Conservation (phyloP, 2,113 vertebrate genomes). For the Penelope pileata region DNA sequence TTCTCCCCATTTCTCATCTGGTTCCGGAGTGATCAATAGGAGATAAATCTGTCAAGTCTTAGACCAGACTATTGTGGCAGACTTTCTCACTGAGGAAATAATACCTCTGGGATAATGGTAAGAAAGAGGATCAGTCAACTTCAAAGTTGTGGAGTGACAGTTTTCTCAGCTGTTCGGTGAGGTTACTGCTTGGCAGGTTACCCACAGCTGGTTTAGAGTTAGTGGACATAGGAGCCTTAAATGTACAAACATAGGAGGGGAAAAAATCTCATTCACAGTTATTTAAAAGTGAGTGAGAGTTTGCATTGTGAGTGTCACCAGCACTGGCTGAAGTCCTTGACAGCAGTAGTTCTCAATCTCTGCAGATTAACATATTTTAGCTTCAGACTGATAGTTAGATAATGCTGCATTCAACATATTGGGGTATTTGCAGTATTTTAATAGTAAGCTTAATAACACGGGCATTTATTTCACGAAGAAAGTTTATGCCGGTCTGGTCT, state of each 20-base stretch:
- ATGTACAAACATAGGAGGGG: background rate
- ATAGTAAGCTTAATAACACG: background rate
- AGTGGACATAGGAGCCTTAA: background rate
- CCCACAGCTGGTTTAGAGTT: background rate
- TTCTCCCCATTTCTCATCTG: background rate
- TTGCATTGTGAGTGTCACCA: background rate
- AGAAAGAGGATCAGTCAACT: background rate
- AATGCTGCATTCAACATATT: background rate
- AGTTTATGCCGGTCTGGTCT: conserved; percentile 1
- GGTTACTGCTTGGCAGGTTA: background rate
- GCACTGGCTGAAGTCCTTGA: background rate
- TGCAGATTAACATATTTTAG: background rate
- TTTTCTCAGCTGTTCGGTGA: background rate
- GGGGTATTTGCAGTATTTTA: background rate
- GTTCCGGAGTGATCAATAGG: background rate
- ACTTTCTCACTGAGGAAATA: background rate
- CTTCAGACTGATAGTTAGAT: background rate
- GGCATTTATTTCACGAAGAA: conserved; percentile 20
- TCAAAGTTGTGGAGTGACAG: background rate
- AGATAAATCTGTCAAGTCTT: background rate
- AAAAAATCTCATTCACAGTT: background rate
- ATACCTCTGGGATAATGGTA: background rate
- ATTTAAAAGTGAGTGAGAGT: background rate
- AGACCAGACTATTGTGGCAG: background rate
- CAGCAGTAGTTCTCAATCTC: background rate